Evolutionary conservation across 2,888 invertebrate genomes (phyloP).

Genomic region (Fissipunctia ypsillon): DNA sequence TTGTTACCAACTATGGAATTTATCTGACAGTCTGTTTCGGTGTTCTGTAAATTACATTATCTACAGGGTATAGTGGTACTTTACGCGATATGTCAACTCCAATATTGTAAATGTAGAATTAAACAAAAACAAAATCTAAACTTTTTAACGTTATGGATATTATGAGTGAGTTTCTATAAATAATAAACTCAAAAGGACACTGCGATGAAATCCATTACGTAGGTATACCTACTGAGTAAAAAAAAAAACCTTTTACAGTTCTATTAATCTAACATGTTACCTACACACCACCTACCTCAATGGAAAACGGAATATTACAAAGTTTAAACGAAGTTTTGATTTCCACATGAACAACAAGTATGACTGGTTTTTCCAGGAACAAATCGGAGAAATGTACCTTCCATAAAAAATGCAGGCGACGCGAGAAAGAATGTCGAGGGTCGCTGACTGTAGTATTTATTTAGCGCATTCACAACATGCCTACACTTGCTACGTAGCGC

Average conservation of each 20-base stretch:
- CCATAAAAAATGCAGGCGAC: slow-evolving; percentile 41
- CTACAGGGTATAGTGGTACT: background rate
- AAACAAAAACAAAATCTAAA: background rate
- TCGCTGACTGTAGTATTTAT: slow-evolving; percentile 49
- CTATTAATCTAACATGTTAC: background rate
- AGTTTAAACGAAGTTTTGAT: background rate
- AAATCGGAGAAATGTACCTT: slow-evolving; percentile 44
- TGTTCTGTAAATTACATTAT: background rate
- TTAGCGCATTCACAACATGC: slow-evolving; percentile 38
- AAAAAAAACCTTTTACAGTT: background rate
- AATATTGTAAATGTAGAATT: background rate
- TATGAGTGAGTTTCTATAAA: background rate
- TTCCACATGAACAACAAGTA: slow-evolving; percentile 1
- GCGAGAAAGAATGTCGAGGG: slow-evolving; percentile 55
- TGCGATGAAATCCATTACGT: background rate
- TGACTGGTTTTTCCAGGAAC: slow-evolving; percentile 36
- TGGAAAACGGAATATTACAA: background rate
- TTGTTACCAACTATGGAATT: background rate
- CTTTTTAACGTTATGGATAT: background rate
- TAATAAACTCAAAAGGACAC: background rate
- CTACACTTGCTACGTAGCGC: slow-evolving; percentile 3
- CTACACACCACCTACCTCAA: background rate
- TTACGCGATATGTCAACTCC: background rate
- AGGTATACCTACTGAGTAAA: background rate
- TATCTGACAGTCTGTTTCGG: background rate